Evolutionary conservation across 2,797 vertebrate species (phyloP), one percentile per base, ranked within the genome.

Genomic region (Hybognathus amarus): DNA sequence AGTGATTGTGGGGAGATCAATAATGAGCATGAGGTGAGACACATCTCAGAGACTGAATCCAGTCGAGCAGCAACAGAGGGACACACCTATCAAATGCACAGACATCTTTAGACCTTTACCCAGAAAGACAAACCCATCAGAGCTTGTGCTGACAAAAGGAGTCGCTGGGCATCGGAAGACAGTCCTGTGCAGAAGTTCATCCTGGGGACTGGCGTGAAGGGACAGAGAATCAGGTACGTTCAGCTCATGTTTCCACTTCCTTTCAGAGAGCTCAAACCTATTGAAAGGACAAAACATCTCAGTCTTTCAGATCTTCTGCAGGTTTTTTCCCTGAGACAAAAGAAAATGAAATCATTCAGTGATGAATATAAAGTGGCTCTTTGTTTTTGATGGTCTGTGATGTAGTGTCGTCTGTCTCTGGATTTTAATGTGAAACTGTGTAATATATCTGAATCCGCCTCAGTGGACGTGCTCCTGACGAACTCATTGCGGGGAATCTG

Each of bases 211-310:
- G 33, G 33, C 4, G 4, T 5, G 33, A 33, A 33, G 33, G 33
- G 33, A 33, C 4, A 2, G 33, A 33, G 33, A 33, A 33, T 33
- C 33, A 33, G 33, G 33, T n/a, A 33, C 2, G 2, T 33, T 2
- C 33, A 33, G 33, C 33, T 33, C 33, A 33, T 33, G n/a, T 69
- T 80, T 80, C 64, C 64, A 56, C 47, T 80, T 56, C 22, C 78
- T 54, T 80, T 79, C 30, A 79, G 77, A 36, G 67, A 80, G 1
- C 8, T 47, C 45, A 80, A n/a, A 80, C 36, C 8, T 80, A n/a
- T 45, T 63, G 24, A 71, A n/a, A 71, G 24, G 54, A 73, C 13
- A 45, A 71, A 73, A 63, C 17, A 20, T n/a, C 52, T 61, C 40
- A 63, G 67, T 61, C n/a, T 80, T 27, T 24, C 15, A 3, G 79